Evolutionary conservation across 2,888 invertebrate genomes (phyloP).

Genomic region (Allolobophora icterica): DNA sequence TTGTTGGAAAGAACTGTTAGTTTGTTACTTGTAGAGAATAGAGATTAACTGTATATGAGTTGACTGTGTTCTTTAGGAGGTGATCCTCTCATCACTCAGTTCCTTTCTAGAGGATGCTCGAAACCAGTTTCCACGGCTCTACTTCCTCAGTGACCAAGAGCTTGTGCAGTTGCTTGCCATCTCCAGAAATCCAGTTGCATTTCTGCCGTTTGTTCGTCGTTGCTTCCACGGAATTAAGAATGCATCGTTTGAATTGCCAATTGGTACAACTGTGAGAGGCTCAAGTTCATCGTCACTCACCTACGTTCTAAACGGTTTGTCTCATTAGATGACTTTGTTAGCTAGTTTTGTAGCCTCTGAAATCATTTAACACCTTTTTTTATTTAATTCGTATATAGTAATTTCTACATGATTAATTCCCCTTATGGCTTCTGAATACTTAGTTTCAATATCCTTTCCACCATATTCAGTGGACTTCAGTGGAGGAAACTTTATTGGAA

Average conservation of each 20-base stretch:
- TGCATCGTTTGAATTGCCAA: slow-evolving; percentile 57
- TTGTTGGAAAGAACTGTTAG: background rate
- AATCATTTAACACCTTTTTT: too few species aligned
- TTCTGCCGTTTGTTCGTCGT: slow-evolving; percentile 58
- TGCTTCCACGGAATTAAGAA: slow-evolving; percentile 60
- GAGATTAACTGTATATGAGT: background rate
- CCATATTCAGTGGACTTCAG: too few species aligned
- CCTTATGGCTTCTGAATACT: too few species aligned
- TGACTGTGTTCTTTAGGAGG: slow-evolving; percentile 54
- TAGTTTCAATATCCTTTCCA: too few species aligned
- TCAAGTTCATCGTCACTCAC: background rate
- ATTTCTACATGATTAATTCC: too few species aligned
- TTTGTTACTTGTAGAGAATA: background rate
- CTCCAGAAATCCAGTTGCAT: slow-evolving; percentile 59
- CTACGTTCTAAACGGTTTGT: slow-evolving; percentile 12
- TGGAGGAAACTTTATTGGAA: too few species aligned
- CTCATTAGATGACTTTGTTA: background rate
- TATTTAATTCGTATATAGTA: too few species aligned
- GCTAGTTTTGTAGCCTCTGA: background rate
- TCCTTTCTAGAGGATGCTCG: slow-evolving; percentile 54
- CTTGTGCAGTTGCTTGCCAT: slow-evolving; percentile 59
- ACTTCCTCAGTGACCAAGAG: slow-evolving; percentile 61
- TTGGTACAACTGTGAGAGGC: slow-evolving; percentile 29
- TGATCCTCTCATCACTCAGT: slow-evolving; percentile 56
- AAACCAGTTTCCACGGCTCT: slow-evolving; percentile 59